phyloP scores from a whole-genome alignment of 2,797 vertebrate genomes.

The Pseudochromis fuscus region DNA sequence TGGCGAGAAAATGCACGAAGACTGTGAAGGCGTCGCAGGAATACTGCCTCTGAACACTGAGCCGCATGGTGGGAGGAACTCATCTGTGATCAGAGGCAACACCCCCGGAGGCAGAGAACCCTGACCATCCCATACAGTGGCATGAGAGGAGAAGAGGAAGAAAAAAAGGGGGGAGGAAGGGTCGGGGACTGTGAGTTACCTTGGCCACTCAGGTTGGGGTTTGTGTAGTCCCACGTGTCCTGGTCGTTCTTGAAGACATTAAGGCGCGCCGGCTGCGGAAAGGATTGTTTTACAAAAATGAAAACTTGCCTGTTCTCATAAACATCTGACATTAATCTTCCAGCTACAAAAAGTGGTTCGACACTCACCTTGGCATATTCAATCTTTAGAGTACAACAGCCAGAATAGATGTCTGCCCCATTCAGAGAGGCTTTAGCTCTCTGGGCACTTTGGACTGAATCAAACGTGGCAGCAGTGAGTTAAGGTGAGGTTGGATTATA shows the following conservation, averaged over 20 bases:
- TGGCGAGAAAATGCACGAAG: constrained; percentile 73
- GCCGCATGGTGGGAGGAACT: constrained; percentile 10
- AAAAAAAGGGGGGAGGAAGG: constrained; percentile 49
- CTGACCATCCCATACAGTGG: constrained; percentile 71
- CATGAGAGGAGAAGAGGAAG: constrained; percentile 74
- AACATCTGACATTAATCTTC: background rate
- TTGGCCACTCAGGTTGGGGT: constrained; percentile 94
- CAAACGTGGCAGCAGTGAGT: constrained; percentile 86
- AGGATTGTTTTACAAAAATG: constrained; percentile 19
- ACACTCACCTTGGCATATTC: constrained; percentile 95
- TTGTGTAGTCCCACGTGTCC: constrained; percentile 98
- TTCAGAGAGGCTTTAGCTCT: constrained; percentile 97
- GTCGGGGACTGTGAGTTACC: constrained; percentile 83
- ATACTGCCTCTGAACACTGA: constrained; percentile 69
- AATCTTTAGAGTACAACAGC: constrained; percentile 97
- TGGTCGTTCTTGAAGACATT: constrained; percentile 99
- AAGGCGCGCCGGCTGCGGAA: constrained; percentile 91
- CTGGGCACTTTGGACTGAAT: constrained; percentile 96
- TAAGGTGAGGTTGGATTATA: constrained; percentile 69
- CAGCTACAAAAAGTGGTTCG: background rate
- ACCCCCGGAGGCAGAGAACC: constrained; percentile 70
- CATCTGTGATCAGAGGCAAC: constrained; percentile 70
- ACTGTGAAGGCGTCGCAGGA: constrained; percentile 71
- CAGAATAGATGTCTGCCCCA: constrained; percentile 97
- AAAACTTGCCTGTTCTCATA: background rate